phyloP scores from a whole-genome alignment of 2,113 vertebrate genomes.

The Myotis yumanensis region DNA sequence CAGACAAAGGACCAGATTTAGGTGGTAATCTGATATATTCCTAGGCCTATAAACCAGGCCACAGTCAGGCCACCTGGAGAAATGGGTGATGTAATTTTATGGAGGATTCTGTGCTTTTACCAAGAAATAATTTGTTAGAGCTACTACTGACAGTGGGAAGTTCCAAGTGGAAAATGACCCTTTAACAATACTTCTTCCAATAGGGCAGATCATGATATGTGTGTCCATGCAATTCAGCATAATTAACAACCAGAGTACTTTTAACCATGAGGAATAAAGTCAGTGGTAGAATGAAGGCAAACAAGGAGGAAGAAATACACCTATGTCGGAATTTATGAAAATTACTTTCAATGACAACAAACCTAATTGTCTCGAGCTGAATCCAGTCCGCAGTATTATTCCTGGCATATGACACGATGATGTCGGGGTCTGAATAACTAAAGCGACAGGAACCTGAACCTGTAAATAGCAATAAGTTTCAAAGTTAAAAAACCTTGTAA shows the following conservation, averaged over 20 bases:
- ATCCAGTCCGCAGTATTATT: slow-evolving; percentile 93
- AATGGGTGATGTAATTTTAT: not conserved
- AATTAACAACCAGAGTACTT: slow-evolving; percentile 57
- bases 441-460: slow-evolving; percentile 96
- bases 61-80: not conserved
- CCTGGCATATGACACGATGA: slow-evolving; percentile 92
- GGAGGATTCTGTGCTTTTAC: not conserved
- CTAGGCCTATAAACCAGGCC: not conserved
- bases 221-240: not conserved
- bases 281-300: not conserved
- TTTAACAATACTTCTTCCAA: not conserved
- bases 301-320: not conserved
- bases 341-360: slow-evolving; percentile 76
- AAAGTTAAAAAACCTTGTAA: slow-evolving; percentile 74
- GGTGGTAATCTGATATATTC: not conserved
- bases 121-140: slow-evolving; percentile 3
- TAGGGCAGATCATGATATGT: not conserved
- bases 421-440: slow-evolving; percentile 96
- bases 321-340: slow-evolving; percentile 51
- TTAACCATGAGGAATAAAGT: slow-evolving; percentile 38
- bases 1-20: not conserved
- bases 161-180: not conserved
- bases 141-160: not conserved
- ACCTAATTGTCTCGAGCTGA: slow-evolving; percentile 96
- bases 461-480: slow-evolving; percentile 80